These are phyloP conservation scores for Pseudoatta argentina DNA, from an alignment of 1,140 invertebrate species.

Conservation along the genomic window DNA sequence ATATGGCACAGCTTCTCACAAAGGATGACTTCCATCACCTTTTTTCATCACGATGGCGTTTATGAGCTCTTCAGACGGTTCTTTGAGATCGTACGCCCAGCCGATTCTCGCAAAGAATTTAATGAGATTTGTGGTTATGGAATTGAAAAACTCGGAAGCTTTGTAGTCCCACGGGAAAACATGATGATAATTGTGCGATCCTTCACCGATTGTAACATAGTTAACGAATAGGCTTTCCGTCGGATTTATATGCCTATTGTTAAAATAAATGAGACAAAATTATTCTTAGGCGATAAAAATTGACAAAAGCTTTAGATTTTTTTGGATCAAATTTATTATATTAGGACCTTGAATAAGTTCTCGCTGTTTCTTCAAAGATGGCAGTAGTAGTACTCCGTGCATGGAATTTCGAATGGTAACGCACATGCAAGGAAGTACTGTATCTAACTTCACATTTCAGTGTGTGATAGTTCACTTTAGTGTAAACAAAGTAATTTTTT, in stretches of 20 bases:
- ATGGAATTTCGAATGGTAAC: too few relatives aligned
- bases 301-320: not conserved
- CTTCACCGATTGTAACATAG: constrained; percentile 83
- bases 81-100: constrained; percentile 92
- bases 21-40: constrained; percentile 78
- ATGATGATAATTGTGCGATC: constrained; percentile 96
- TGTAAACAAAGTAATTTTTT: too few relatives aligned
- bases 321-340: not conserved
- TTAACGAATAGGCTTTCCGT: constrained; percentile 84
- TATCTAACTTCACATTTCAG: too few relatives aligned
- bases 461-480: too few relatives aligned
- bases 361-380: too few relatives aligned
- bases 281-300: not conserved
- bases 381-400: too few relatives aligned
- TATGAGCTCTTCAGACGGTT: constrained; percentile 86
- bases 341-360: too few relatives aligned
- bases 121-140: constrained; percentile 89
- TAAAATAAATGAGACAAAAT: not conserved
- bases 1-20: not conserved
- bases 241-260: constrained; percentile 89
- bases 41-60: constrained; percentile 86
- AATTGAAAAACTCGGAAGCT: constrained; percentile 88
- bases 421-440: too few relatives aligned
- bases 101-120: constrained; percentile 91
- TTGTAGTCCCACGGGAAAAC: constrained; percentile 94